These are phyloP conservation scores for Campoletis sonorensis DNA, from an alignment of 1,140 invertebrate species.

Conservation along the genomic window DNA sequence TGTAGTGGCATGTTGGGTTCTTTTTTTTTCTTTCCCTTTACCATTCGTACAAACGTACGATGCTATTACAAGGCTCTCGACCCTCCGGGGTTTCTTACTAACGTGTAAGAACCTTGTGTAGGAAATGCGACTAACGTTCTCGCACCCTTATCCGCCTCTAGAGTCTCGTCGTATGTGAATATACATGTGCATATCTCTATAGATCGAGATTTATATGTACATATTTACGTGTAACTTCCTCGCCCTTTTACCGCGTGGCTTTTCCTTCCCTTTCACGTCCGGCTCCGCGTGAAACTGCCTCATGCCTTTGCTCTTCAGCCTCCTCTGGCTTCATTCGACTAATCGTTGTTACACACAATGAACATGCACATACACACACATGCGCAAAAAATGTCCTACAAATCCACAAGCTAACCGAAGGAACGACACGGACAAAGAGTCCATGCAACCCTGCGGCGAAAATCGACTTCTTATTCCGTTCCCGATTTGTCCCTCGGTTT, in stretches of 20 bases:
- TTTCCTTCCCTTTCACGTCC: not conserved
- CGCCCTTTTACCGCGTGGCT: constrained; percentile 2
- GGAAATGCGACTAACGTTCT: constrained; percentile 15
- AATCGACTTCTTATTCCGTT: constrained; percentile 28
- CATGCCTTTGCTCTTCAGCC: not conserved
- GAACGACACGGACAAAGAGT: constrained; percentile 15
- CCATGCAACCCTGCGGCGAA: constrained; percentile 17
- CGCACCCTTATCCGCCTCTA: constrained; percentile 22
- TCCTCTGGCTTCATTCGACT: constrained; percentile 28
- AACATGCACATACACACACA: not conserved
- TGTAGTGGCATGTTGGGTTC: constrained; percentile 3
- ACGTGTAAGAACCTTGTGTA: constrained; percentile 25
- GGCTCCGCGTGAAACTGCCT: constrained; percentile 7
- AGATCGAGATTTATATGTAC: not conserved
- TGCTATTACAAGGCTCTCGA: not conserved
- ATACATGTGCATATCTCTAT: not conserved
- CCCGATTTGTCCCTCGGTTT: not conserved
- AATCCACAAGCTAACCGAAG: constrained; percentile 12
- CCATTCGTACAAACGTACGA: not conserved
- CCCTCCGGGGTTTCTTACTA: not conserved
- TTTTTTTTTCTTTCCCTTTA: not conserved
- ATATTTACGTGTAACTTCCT: not conserved
- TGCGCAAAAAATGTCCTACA: constrained; percentile 14
- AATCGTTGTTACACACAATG: constrained; percentile 28
- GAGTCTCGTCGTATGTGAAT: not conserved